A percentile compares a stretch with the other conserved stretches of the same genome.
Evolutionary conservation across 2,888 invertebrate species (phyloP).

Genomic region (Aromia moschata): DNA sequence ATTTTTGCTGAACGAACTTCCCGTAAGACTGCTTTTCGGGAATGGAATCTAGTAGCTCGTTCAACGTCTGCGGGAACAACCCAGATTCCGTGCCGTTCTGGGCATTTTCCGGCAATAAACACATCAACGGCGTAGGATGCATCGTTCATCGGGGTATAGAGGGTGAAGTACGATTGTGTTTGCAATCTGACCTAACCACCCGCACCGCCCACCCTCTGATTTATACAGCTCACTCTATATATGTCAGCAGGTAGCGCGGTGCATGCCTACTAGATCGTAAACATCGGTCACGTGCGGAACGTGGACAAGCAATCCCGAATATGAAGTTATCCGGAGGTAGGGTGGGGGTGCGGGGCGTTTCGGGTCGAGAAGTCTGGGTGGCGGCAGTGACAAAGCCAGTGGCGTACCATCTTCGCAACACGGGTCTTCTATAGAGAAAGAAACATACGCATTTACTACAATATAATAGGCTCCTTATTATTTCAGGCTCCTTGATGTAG

Average conservation of each 20-base stretch:
- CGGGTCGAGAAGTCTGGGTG: conserved; percentile 10
- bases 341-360: no score
- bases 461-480: neutral
- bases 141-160: neutral
- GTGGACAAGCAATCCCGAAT: conserved; percentile 27
- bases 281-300: conserved; percentile 25
- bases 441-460: neutral
- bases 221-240: conserved; percentile 11
- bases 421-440: neutral
- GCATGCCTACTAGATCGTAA: conserved; percentile 26
- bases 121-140: neutral
- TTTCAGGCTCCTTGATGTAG: no score
- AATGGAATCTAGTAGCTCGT: no score
- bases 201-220: conserved; percentile 5
- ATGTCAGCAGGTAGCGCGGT: conserved; percentile 21
- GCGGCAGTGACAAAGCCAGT: no score
- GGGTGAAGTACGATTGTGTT: neutral
- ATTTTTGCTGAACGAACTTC: no score
- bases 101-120: neutral
- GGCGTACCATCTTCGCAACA: neutral
- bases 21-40: no score
- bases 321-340: conserved; percentile 23
- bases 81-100: no score
- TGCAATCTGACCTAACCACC: neutral
- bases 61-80: no score